Base-by-base conservation (phyloP, 2,797 vertebrate species). In the Leucoraja ocellata region DNA sequence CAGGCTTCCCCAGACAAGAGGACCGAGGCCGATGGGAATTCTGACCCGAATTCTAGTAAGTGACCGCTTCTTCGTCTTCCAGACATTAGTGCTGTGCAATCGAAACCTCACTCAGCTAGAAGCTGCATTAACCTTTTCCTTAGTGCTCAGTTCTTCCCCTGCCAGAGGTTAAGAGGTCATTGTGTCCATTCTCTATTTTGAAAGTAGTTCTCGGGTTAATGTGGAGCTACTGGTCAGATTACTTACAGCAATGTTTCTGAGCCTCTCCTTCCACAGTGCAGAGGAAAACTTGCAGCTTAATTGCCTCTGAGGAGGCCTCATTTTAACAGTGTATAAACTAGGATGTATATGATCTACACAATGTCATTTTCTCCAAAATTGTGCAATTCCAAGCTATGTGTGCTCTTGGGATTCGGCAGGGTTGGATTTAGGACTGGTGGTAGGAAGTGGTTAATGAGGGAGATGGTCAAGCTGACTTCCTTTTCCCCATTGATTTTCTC, bases 1-100 rank as follows among this genome's bases (percentile, higher is more conserved):
- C 98, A 99, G 96, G 98, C 98, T 95, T 99, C 98, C 95, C 98
- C 98, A 0, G 99, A 99, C 96, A 99, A 99, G 97, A 98, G 99
- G 97, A 99, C 98, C 0, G 98, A 99, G 97, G 99, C 99, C 83
- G 99, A 99, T 0, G 99, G 99, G 94, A 99, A 99, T 96, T 99
- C 99, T 0, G 99, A 99, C 95, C 99, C 99, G 96, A 99, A 99
- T 97, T 99, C 98, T 93, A 98, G 98, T 99, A 95, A 99, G 98
- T 98, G 93, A 91, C 68, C 39, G 39, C 63, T 21, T 79, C 39
- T 18, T 78, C 58, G 32, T 65, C 61, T 74, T 28, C 68, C 39
- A 76, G 1, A 14, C 71, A 36, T 88, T 79, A n/a, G 32, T 93
- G 54, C 25, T 79, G 25, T 81, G 36, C 46, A 76, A 1, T 76